phyloP scores from a whole-genome alignment of 2,888 invertebrate species.

The Dolichopus griseipennis region DNA sequence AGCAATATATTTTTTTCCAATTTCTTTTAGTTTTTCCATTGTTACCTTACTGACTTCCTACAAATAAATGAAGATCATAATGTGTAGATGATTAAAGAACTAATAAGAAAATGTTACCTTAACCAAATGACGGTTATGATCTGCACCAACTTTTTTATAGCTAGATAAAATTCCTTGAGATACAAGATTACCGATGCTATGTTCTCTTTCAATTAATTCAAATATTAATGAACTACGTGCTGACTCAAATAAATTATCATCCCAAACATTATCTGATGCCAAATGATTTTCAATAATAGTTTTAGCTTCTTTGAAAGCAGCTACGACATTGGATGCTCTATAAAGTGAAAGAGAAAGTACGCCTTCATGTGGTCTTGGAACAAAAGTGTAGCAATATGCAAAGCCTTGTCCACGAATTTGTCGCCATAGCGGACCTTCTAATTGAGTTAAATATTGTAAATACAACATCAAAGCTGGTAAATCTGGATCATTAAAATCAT shows the following conservation, averaged over 20 bases:
- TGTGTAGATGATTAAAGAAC: background rate
- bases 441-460: conserved; percentile 66
- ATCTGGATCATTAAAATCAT: conserved; percentile 53
- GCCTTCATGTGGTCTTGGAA: conserved; percentile 57
- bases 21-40: conserved; percentile 52
- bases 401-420: conserved; percentile 79
- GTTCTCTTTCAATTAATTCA: conserved; percentile 72
- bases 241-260: conserved; percentile 65
- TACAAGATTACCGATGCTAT: conserved; percentile 66
- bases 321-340: conserved; percentile 67
- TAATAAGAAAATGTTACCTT: conserved; percentile 15
- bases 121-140: conserved; percentile 47
- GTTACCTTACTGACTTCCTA: conserved; percentile 58
- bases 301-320: conserved; percentile 70
- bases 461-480: conserved; percentile 67
- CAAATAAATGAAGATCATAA: conserved; percentile 20
- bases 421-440: conserved; percentile 73
- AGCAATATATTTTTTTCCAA: conserved; percentile 63
- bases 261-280: conserved; percentile 48
- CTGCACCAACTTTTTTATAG: conserved; percentile 56
- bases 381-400: conserved; percentile 68
- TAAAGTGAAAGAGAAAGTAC: conserved; percentile 63
- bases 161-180: conserved; percentile 63
- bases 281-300: conserved; percentile 50
- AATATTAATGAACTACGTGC: conserved; percentile 82